Evolutionary conservation across 92 coral and sea anemone genomes (phyloP).

Genomic region (Parazoanthus swiftii): DNA sequence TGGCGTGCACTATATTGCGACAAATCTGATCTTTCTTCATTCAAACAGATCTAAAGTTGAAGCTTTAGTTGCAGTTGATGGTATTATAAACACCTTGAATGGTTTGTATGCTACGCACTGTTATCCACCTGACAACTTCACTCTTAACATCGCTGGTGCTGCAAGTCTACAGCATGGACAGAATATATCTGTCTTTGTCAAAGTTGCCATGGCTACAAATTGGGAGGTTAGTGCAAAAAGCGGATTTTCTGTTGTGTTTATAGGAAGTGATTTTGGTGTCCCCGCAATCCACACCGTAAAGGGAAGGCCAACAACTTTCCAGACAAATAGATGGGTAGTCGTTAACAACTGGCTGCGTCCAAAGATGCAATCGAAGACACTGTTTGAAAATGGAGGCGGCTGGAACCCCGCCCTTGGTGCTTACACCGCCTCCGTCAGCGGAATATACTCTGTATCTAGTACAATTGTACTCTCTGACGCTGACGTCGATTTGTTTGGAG

Average conservation of each 20-base stretch:
- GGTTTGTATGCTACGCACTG: conserved; percentile 49
- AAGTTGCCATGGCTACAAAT: conserved; percentile 10
- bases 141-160: conserved; percentile 60
- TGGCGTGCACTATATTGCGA: conserved; percentile 61
- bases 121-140: conserved; percentile 51
- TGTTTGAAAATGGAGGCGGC: conserved; percentile 54
- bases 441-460: conserved; percentile 58
- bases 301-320: conserved; percentile 38
- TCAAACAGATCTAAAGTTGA: conserved; percentile 30
- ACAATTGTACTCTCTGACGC: conserved; percentile 42
- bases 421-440: conserved; percentile 50
- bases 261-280: conserved; percentile 54
- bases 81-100: conserved; percentile 22
- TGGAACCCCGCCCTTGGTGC: conserved; percentile 50
- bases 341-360: conserved; percentile 49
- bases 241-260: conserved; percentile 58
- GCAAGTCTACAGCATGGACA: conserved; percentile 50
- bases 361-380: not conserved
- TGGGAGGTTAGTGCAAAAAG: conserved; percentile 44
- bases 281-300: conserved; percentile 55
- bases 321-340: conserved; percentile 48
- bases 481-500: conserved; percentile 32
- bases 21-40: conserved; percentile 43
- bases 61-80: conserved; percentile 52
- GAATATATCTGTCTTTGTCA: conserved; percentile 52